Evolutionary conservation across 2,797 vertebrate genomes (phyloP).

Genomic region (Argya squamiceps): DNA sequence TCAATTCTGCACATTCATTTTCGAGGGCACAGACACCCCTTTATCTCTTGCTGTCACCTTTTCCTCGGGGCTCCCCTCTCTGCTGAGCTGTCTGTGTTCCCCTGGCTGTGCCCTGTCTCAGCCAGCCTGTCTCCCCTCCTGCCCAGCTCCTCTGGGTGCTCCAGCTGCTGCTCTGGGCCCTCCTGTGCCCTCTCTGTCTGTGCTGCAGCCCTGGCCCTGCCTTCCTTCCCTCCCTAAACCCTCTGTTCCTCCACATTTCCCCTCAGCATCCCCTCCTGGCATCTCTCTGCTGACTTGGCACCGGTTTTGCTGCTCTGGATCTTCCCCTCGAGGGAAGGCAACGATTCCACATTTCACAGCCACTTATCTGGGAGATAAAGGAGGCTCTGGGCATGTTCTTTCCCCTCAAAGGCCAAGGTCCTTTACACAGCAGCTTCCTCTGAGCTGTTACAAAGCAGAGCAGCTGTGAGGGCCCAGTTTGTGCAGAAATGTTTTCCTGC

Average conservation of each 20-base stretch:
- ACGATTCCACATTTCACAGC: not conserved
- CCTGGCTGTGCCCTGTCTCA: not conserved
- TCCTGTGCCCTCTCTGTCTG: not conserved
- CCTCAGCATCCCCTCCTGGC: not conserved
- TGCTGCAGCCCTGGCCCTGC: not conserved
- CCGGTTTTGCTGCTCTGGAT: not conserved
- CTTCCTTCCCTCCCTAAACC: not conserved
- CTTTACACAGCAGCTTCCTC: not conserved
- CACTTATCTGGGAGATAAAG: not conserved
- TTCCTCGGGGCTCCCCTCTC: not conserved
- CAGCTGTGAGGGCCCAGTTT: not conserved
- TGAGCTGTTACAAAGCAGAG: not conserved
- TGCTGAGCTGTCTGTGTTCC: not conserved
- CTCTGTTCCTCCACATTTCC: not conserved
- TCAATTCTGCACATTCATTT: not conserved
- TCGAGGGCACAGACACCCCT: not conserved
- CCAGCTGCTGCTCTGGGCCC: not conserved
- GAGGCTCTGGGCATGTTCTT: not conserved
- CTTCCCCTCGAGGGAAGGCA: not conserved
- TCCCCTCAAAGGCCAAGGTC: not conserved
- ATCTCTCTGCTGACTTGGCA: not conserved
- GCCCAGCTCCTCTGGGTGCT: not conserved
- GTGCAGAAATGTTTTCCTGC: not conserved
- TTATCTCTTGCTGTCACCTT: not conserved
- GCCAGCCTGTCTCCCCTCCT: not conserved